These are phyloP conservation scores for Zaprionus inermis DNA, from an alignment of 1,140 invertebrate genomes.

Conservation along the genomic window DNA sequence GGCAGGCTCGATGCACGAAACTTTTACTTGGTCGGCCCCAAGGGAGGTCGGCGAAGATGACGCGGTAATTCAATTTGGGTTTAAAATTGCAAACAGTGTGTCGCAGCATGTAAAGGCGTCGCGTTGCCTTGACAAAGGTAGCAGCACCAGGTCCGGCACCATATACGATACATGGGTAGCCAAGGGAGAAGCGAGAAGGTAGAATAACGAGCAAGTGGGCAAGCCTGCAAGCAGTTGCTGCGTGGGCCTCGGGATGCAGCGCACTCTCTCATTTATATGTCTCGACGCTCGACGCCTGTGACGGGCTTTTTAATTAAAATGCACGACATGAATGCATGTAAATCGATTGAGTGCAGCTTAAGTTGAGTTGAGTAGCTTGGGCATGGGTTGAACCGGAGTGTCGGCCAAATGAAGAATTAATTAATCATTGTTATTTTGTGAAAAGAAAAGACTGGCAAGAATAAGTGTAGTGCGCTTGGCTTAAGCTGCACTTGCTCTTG, in stretches of 20 bases:
- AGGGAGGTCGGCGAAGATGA: slow-evolving; percentile 27
- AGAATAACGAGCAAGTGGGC: slow-evolving; percentile 1
- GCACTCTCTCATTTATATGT: slow-evolving; percentile 15
- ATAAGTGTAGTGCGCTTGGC: slow-evolving; percentile 22
- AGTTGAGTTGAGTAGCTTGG: slow-evolving; percentile 35
- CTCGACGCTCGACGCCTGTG: slow-evolving; percentile 22
- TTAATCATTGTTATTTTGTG: slow-evolving; percentile 63
- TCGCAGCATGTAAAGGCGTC: slow-evolving; percentile 56
- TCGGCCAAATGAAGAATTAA: slow-evolving; percentile 48
- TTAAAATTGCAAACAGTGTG: slow-evolving; percentile 76
- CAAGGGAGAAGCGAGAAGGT: not conserved
- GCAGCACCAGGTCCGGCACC: not conserved
- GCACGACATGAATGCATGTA: slow-evolving; percentile 58
- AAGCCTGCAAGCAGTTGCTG: slow-evolving; percentile 19
- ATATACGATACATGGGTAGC: slow-evolving; percentile 8
- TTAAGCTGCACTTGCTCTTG: slow-evolving; percentile 11
- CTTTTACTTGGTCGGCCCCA: not conserved
- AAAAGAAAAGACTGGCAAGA: slow-evolving; percentile 5
- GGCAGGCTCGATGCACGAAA: slow-evolving; percentile 4
- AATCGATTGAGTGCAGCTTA: slow-evolving; percentile 72
- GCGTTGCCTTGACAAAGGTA: slow-evolving; percentile 34
- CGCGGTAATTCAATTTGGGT: slow-evolving; percentile 76
- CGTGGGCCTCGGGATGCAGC: slow-evolving; percentile 6
- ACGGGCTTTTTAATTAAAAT: slow-evolving; percentile 74
- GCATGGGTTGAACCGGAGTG: not conserved